phyloP scores from a whole-genome alignment of 2,797 vertebrate species.

The Pygocentrus nattereri region DNA sequence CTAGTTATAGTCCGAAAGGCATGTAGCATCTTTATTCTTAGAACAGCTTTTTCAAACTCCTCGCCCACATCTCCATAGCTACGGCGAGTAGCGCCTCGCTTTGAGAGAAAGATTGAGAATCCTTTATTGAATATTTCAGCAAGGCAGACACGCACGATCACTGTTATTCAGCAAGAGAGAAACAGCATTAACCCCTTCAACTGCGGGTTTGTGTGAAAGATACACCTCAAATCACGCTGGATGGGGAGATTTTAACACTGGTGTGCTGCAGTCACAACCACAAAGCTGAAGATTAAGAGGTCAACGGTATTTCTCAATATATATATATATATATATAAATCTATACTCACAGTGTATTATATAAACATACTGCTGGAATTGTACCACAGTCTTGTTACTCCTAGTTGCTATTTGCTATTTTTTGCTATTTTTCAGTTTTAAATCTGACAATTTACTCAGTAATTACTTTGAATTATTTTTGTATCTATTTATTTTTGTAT shows the following conservation, averaged over 20 bases:
- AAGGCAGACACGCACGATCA: background rate
- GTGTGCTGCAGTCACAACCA: too few relatives aligned
- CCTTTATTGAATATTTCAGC: background rate
- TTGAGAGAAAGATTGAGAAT: conserved; percentile 1
- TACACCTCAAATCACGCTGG: too few relatives aligned
- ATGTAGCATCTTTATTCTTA: conserved; percentile 27
- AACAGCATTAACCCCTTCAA: background rate
- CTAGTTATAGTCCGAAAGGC: background rate
- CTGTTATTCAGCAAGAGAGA: background rate
- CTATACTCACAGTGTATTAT: too few relatives aligned
- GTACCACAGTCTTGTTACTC: too few relatives aligned
- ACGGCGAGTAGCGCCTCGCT: background rate
- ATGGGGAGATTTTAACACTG: too few relatives aligned
- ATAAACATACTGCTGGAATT: too few relatives aligned
- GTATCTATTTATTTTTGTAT: background rate
- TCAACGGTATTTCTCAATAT: background rate
- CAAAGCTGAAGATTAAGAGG: background rate
- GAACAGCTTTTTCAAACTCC: conserved; percentile 1
- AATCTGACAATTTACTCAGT: background rate
- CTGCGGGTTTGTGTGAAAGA: too few relatives aligned
- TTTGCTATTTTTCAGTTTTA: too few relatives aligned
- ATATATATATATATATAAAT: too few relatives aligned
- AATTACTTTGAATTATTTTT: background rate
- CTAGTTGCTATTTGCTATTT: too few relatives aligned
- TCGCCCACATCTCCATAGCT: conserved; percentile 4